Percentiles rank a stretch among this genome's conserved stretches.
These are phyloP conservation scores for Trogon melanurus DNA, from an alignment of 2,113 vertebrate genomes.

Conservation along the genomic window DNA sequence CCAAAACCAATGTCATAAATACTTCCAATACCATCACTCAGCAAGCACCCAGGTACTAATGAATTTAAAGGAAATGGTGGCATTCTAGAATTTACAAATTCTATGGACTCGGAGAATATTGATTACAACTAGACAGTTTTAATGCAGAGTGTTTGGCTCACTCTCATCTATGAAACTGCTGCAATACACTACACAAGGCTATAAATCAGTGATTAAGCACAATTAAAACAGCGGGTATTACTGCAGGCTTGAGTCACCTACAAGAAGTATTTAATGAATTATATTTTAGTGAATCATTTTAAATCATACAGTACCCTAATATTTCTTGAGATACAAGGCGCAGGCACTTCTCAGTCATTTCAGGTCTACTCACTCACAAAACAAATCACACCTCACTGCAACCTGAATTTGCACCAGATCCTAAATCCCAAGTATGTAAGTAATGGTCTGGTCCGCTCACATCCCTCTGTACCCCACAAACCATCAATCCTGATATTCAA, in stretches of 20 bases:
- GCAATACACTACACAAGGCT: neutral
- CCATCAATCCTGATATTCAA: neutral
- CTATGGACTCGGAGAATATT: neutral
- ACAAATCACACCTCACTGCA: neutral
- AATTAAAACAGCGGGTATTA: neutral
- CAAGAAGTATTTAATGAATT: neutral
- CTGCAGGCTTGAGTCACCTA: neutral
- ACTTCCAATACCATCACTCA: neutral
- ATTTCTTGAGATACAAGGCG: neutral
- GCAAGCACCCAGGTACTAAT: neutral
- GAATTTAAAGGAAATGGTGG: neutral
- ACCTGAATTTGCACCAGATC: neutral
- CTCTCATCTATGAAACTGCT: neutral
- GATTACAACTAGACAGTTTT: neutral
- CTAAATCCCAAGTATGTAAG: neutral
- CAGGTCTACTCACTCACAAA: neutral
- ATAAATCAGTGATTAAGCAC: neutral
- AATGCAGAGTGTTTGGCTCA: neutral
- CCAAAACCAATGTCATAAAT: neutral
- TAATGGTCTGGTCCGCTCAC: neutral
- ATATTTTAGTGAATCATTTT: neutral
- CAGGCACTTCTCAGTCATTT: neutral
- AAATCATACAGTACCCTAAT: neutral
- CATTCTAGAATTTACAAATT: neutral
- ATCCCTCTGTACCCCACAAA: neutral